Evolutionary conservation across 2,797 vertebrate genomes (phyloP).

Genomic region (Neosalanx taihuensis): DNA sequence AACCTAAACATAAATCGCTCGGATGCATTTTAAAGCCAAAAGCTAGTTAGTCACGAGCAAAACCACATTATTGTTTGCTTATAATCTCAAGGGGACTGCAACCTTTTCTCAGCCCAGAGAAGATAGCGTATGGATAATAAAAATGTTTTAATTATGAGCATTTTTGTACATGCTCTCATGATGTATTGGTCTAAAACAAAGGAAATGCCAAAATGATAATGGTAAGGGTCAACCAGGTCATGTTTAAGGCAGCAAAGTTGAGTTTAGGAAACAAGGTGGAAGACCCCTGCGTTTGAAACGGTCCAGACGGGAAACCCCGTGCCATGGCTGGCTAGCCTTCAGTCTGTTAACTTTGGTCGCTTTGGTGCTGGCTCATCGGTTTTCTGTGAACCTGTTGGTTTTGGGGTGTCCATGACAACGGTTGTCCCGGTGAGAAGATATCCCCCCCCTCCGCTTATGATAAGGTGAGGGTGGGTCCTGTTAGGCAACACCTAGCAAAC

Average conservation of each 20-base stretch:
- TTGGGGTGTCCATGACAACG: slow-evolving; percentile 67
- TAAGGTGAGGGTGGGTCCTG: slow-evolving; percentile 90
- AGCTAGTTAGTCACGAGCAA: background rate
- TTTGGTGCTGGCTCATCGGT: slow-evolving; percentile 81
- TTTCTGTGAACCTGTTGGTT: slow-evolving; percentile 50
- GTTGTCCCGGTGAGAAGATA: slow-evolving; percentile 92
- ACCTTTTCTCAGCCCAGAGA: background rate
- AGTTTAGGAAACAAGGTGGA: background rate
- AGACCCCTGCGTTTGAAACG: background rate
- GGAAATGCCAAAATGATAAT: background rate
- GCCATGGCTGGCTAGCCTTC: slow-evolving; percentile 21
- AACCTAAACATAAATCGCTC: background rate
- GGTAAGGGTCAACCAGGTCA: background rate
- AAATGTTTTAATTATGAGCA: background rate
- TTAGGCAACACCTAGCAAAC: slow-evolving; percentile 86
- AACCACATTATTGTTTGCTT: background rate
- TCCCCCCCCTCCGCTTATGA: slow-evolving; percentile 93
- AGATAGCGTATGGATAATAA: background rate
- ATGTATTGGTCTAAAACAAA: background rate
- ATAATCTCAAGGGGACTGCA: slow-evolving; percentile 1
- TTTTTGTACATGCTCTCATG: background rate
- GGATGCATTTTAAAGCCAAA: background rate
- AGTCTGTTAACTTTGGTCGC: slow-evolving; percentile 74
- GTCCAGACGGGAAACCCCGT: slow-evolving; percentile 14
- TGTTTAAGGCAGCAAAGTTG: background rate